A percentile compares a stretch with the other conserved stretches of the same genome.
Evolutionary conservation across 1,140 invertebrate species (phyloP).

Genomic region (Drosophila orena): DNA sequence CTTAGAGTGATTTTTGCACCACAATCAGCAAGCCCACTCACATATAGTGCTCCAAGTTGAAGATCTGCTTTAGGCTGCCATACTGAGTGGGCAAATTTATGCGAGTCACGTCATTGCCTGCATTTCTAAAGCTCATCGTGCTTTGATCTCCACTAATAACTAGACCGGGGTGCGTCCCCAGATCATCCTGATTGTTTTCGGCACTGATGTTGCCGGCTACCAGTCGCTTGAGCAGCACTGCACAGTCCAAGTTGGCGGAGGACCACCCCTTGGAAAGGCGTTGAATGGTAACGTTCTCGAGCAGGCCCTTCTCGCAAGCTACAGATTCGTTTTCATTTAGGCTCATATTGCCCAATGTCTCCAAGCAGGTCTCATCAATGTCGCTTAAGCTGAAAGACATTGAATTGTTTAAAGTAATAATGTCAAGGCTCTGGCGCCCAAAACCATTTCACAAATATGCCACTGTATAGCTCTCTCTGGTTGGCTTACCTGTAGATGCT

Average conservation of each 20-base stretch:
- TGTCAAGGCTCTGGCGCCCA: too few species aligned
- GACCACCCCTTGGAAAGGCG: conserved; percentile 44
- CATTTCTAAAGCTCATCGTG: conserved; percentile 36
- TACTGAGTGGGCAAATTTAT: conserved; percentile 52
- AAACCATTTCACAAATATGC: neutral
- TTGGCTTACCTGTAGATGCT: conserved; percentile 68
- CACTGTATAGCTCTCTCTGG: too few species aligned
- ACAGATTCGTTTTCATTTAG: conserved; percentile 62
- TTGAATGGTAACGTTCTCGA: conserved; percentile 63
- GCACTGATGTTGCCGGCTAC: conserved; percentile 11
- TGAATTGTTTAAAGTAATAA: neutral
- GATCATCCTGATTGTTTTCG: conserved; percentile 47
- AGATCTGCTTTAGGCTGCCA: conserved; percentile 65
- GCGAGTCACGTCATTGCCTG: conserved; percentile 38
- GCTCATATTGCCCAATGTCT: conserved; percentile 44
- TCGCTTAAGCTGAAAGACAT: conserved; percentile 56
- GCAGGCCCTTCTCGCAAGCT: conserved; percentile 47
- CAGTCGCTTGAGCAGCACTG: conserved; percentile 42
- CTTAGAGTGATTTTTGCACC: too few species aligned
- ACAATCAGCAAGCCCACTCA: conserved; percentile 29
- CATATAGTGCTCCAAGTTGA: conserved; percentile 72
- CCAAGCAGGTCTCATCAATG: conserved; percentile 65
- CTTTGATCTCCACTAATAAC: conserved; percentile 51
- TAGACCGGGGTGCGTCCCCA: conserved; percentile 3
- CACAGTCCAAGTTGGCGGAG: conserved; percentile 41